These are phyloP conservation scores for Apocheima hispidaria DNA, from an alignment of 2,888 invertebrate genomes.

Conservation along the genomic window DNA sequence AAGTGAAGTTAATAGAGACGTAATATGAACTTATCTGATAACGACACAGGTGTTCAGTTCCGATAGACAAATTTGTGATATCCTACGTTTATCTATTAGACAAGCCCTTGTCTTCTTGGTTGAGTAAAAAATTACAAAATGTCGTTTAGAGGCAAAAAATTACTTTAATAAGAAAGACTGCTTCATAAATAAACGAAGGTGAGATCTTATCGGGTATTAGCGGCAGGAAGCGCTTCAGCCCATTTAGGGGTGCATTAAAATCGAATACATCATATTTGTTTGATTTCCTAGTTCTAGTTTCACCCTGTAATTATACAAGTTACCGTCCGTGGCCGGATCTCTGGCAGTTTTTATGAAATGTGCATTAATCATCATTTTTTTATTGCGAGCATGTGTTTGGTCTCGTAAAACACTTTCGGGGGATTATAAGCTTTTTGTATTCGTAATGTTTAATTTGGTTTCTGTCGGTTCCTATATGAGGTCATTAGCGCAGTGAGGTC, in stretches of 20 bases:
- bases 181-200: slow-evolving; percentile 78
- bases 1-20: slow-evolving; percentile 9
- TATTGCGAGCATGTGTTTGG: slow-evolving; percentile 82
- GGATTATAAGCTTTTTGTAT: slow-evolving; percentile 76
- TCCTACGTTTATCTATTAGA: slow-evolving; percentile 70
- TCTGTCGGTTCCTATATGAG: slow-evolving; percentile 72
- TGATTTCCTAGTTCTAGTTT: slow-evolving; percentile 86
- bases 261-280: slow-evolving; percentile 87
- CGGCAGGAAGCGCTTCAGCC: slow-evolving; percentile 84
- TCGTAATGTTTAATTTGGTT: slow-evolving; percentile 80
- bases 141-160: slow-evolving; percentile 61
- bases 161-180: slow-evolving; percentile 64
- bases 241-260: slow-evolving; percentile 87
- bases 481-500: slow-evolving; percentile 75
- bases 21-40: slow-evolving; percentile 8
- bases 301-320: slow-evolving; percentile 85
- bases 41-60: slow-evolving; percentile 21
- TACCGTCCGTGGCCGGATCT: slow-evolving; percentile 81
- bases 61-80: slow-evolving; percentile 63
- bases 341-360: slow-evolving; percentile 76
- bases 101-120: slow-evolving; percentile 74
- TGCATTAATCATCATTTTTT: slow-evolving; percentile 85
- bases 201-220: slow-evolving; percentile 76
- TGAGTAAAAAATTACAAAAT: slow-evolving; percentile 73
- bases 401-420: slow-evolving; percentile 80